phyloP scores from a whole-genome alignment of 2,888 invertebrate species.

The Selenia dentaria region DNA sequence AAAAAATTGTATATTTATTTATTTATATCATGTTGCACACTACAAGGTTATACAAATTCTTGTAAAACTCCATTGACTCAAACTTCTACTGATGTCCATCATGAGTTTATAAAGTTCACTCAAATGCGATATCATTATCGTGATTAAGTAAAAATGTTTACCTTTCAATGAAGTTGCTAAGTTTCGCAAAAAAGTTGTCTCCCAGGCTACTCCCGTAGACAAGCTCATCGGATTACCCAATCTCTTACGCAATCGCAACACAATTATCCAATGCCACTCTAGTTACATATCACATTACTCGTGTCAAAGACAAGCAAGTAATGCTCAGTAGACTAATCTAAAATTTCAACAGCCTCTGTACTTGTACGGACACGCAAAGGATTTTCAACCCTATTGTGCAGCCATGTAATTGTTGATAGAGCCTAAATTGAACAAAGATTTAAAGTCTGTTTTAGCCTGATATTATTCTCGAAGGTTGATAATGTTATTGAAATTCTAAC shows the following conservation, averaged over 20 bases:
- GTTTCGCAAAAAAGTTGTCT: too few relatives aligned
- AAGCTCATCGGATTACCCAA: slow-evolving; percentile 28
- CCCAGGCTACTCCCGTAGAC: slow-evolving; percentile 8
- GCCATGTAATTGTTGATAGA: background rate
- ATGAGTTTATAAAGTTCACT: too few relatives aligned
- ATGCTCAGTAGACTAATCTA: slow-evolving; percentile 39
- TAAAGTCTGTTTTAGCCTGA: slow-evolving; percentile 23
- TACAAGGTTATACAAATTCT: too few relatives aligned
- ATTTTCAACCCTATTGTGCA: slow-evolving; percentile 19
- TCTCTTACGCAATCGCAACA: slow-evolving; percentile 26
- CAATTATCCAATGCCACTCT: slow-evolving; percentile 37
- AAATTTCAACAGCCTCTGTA: slow-evolving; percentile 43
- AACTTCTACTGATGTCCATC: too few relatives aligned
- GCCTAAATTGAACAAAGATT: background rate
- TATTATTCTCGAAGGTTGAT: slow-evolving; percentile 6
- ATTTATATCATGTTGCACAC: too few relatives aligned
- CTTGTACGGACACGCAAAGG: slow-evolving; percentile 31
- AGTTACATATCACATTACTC: slow-evolving; percentile 38
- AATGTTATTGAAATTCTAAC: slow-evolving; percentile 37
- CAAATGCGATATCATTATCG: too few relatives aligned
- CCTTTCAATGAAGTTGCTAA: too few relatives aligned
- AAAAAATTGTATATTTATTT: too few relatives aligned
- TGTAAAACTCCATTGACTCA: too few relatives aligned
- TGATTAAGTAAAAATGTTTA: too few relatives aligned
- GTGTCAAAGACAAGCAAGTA: slow-evolving; percentile 38